Base-by-base conservation (phyloP, 1,140 invertebrate species). In the Neodiprion lecontei region DNA sequence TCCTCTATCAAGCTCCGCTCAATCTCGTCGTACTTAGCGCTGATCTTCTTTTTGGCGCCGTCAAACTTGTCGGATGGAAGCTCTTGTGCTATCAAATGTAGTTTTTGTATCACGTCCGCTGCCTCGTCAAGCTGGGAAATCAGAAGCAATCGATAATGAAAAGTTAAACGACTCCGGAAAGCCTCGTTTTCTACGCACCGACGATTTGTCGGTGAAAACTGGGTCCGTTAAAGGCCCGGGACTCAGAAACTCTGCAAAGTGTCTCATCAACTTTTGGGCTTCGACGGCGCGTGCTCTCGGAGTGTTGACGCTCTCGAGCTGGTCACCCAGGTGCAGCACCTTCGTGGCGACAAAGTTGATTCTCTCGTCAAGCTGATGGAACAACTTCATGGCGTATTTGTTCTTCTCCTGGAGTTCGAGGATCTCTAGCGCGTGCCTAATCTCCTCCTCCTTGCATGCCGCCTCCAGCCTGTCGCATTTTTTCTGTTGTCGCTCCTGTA, bases 91-190 rank as follows among this genome's bases (percentile, higher is more conserved):
- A 99, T 98, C 9, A 97, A 92, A 84, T 98, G 94, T 7, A 99
- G 89, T 84, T 99, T 99, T 88, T 99, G 97, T 81, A 99, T 99
- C 4, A 99, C 94, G 91, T 99, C 98, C n/a, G 98, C 98, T 61
- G 98, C 97, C 89, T 99, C 95, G 86, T 96, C 95, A 53, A 99
- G 88, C 93, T 97, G 79, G 48, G 88, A 88, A 79, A 76, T 80
- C 67, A 83, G 74, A 76, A 73, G 67, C 50, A 72, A 76, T 70
- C 70, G n/a, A 72, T 74, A 28, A n/a, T 67, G 67, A 69, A 73
- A 69, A 78, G 75, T 48, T 68, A 74, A 81, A 79, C 1, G 70
- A 76, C 77, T 76, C 66, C 67, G 72, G 69, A 61, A 72, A n/a
- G n/a, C 70, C 77, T 79, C 28, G 5, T 40, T 40, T 40, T 40